These are phyloP conservation scores for Microplitis demolitor DNA, from an alignment of 1,140 invertebrate genomes.

Conservation along the genomic window DNA sequence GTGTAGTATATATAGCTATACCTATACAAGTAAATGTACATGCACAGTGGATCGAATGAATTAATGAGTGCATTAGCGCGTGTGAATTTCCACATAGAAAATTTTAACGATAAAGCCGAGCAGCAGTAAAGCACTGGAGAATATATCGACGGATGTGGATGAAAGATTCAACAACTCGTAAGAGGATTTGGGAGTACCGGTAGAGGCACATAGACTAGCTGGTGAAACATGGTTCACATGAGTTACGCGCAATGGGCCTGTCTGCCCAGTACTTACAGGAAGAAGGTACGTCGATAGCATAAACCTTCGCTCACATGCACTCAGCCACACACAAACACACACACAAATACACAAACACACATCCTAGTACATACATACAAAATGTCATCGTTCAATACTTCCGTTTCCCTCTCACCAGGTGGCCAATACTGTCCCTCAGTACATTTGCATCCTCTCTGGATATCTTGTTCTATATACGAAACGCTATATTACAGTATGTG, in stretches of 20 bases:
- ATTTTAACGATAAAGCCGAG: not conserved
- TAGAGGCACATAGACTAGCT: not conserved
- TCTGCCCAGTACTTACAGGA: slow-evolving; percentile 59
- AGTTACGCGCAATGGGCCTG: slow-evolving; percentile 61
- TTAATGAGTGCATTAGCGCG: slow-evolving; percentile 17
- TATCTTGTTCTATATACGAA: no score
- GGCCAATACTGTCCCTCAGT: not conserved
- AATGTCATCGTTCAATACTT: not conserved
- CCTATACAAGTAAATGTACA: not conserved
- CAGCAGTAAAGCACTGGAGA: no score
- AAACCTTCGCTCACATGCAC: not conserved
- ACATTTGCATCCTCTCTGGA: not conserved
- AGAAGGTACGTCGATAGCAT: slow-evolving; percentile 52
- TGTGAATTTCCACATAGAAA: slow-evolving; percentile 17
- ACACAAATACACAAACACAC: not conserved
- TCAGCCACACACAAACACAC: not conserved
- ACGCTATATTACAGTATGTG: no score
- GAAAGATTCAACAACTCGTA: slow-evolving; percentile 23
- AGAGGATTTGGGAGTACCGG: slow-evolving; percentile 19
- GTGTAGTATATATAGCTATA: not conserved
- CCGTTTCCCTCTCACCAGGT: not conserved
- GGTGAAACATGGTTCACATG: slow-evolving; percentile 54
- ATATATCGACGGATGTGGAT: not conserved
- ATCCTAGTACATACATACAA: not conserved
- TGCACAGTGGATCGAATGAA: not conserved